Conservation (phyloP, 2,113 vertebrate species). For the Trichomycterus rosablanca region DNA sequence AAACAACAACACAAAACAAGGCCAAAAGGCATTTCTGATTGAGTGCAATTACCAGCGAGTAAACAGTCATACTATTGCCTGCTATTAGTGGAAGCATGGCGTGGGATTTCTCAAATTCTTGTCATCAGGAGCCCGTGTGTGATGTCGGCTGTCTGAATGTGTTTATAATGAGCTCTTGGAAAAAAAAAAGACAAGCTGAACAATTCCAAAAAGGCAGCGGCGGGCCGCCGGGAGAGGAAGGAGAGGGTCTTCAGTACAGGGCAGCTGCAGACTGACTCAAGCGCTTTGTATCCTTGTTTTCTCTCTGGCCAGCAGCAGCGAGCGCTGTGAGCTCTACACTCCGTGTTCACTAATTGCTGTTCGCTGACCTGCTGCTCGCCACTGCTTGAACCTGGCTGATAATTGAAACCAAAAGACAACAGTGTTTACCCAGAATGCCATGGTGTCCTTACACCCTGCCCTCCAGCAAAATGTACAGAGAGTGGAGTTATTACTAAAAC, state of each 20-base stretch:
- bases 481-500: too few relatives aligned
- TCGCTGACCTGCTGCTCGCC: constrained; percentile 46
- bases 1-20: constrained; percentile 14
- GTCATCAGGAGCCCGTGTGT: constrained; percentile 6
- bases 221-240: constrained; percentile 11
- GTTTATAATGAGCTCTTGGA: constrained; percentile 4
- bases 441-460: constrained; percentile 49
- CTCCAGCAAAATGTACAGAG: too few relatives aligned
- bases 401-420: constrained; percentile 52
- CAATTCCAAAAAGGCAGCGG: constrained; percentile 10
- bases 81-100: constrained; percentile 27
- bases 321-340: constrained; percentile 18
- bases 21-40: constrained; percentile 23
- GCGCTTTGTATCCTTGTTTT: constrained; percentile 31
- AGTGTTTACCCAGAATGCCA: constrained; percentile 56
- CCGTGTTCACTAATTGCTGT: constrained; percentile 48
- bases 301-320: constrained; percentile 14
- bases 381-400: constrained; percentile 50
- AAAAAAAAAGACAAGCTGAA: constrained; percentile 23
- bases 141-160: constrained; percentile 17
- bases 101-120: constrained; percentile 29
- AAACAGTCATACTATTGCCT: constrained; percentile 30
- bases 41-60: constrained; percentile 30
- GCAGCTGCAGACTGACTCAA: constrained; percentile 13
- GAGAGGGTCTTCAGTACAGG: neutral